A percentile compares a stretch with the other conserved stretches of the same genome.
Conservation (phyloP, 2,888 invertebrate species). For the Dasypolia templi region DNA sequence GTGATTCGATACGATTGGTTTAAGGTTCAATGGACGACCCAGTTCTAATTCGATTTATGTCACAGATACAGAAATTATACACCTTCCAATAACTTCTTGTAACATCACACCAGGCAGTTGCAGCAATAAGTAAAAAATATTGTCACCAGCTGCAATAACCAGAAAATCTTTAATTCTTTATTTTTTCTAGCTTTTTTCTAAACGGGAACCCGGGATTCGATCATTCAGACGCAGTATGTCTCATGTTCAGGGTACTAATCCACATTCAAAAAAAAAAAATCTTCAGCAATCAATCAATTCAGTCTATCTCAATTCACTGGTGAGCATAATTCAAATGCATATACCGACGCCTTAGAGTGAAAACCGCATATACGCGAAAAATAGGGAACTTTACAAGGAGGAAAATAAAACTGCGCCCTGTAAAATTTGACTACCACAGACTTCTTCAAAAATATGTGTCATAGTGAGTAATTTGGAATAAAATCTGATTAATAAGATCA, state of each 20-base stretch:
- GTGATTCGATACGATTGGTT: constrained; percentile 46
- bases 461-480: too few species aligned
- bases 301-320: not conserved
- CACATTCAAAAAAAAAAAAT: too few species aligned
- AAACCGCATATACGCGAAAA: too few species aligned
- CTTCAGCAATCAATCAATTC: not conserved
- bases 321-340: not conserved
- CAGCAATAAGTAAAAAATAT: not conserved
- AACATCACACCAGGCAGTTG: not conserved
- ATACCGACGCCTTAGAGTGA: too few species aligned
- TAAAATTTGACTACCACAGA: too few species aligned
- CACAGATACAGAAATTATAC: constrained; percentile 20
- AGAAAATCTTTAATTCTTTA: not conserved
- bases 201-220: not conserved
- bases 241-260: not conserved
- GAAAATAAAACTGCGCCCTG: too few species aligned
- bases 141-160: not conserved
- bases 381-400: too few species aligned
- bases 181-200: constrained; percentile 1
- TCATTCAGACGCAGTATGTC: not conserved
- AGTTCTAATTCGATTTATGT: constrained; percentile 33
- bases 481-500: too few species aligned
- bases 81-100: constrained; percentile 22
- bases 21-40: constrained; percentile 50
- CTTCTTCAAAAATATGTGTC: not conserved